A percentile compares a stretch with the other conserved stretches of the same genome.
Evolutionary conservation across 2,888 invertebrate species (phyloP).

Genomic region (Cloeon dipterum): DNA sequence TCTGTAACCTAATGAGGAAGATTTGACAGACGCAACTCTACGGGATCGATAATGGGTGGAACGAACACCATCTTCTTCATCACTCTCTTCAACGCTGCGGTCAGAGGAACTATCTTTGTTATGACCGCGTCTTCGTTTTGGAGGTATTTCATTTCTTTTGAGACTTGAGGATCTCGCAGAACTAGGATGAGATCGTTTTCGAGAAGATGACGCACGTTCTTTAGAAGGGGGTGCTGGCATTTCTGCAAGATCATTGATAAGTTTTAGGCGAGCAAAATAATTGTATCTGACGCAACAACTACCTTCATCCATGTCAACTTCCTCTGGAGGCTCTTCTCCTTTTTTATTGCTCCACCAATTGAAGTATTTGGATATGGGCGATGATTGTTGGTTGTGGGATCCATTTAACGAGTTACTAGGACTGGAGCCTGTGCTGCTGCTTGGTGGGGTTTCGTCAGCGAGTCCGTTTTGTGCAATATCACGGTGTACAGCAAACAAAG

Average conservation of each 20-base stretch:
- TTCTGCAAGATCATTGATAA: no score
- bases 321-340: no score
- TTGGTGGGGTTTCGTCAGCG: background rate
- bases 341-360: no score
- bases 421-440: background rate
- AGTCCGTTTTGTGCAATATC: constrained; percentile 7
- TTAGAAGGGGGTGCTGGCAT: background rate
- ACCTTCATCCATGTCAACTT: no score
- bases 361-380: no score
- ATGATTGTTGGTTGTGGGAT: no score
- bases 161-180: constrained; percentile 1
- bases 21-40: constrained; percentile 2
- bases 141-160: no score
- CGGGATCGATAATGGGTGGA: constrained; percentile 2
- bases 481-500: constrained; percentile 11
- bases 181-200: background rate
- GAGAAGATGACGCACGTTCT: background rate
- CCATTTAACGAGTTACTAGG: background rate
- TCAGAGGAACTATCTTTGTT: no score
- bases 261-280: no score
- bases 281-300: no score
- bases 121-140: no score
- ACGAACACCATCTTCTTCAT: constrained; percentile 3
- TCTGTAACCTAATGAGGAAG: constrained; percentile 5
- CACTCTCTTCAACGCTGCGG: constrained; percentile 5